A percentile compares a stretch with the other conserved stretches of the same genome.
Evolutionary conservation across 1,140 invertebrate genomes (phyloP).

Genomic region (Drosophila tsacasi): DNA sequence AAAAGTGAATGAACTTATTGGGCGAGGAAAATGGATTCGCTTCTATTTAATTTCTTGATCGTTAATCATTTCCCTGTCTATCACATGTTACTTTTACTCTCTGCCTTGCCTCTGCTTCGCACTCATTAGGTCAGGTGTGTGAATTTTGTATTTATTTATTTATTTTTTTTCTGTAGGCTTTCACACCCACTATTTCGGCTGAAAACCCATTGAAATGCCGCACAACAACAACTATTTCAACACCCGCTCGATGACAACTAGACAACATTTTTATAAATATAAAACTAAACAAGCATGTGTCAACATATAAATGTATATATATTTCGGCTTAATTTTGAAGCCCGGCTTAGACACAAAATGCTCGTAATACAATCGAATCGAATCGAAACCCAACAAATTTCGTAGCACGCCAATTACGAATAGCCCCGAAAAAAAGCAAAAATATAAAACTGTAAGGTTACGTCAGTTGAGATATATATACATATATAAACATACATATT

Average conservation of each 20-base stretch:
- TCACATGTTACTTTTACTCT: constrained; percentile 34
- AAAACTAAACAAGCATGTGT: constrained; percentile 38
- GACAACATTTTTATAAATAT: not conserved
- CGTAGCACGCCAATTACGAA: constrained; percentile 74
- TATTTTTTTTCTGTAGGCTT: not conserved
- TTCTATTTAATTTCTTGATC: constrained; percentile 9
- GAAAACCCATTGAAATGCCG: constrained; percentile 24
- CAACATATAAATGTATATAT: constrained; percentile 26
- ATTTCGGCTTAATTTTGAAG: constrained; percentile 13
- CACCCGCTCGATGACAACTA: constrained; percentile 62
- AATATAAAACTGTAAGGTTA: constrained; percentile 27
- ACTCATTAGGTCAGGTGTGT: constrained; percentile 29
- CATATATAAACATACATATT: constrained; percentile 24
- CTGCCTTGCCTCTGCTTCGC: constrained; percentile 2
- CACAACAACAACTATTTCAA: constrained; percentile 54
- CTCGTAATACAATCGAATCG: constrained; percentile 32
- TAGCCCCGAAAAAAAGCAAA: constrained; percentile 31
- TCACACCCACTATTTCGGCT: constrained; percentile 7
- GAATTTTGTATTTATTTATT: not conserved
- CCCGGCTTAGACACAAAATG: constrained; percentile 30
- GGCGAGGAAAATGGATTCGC: constrained; percentile 18
- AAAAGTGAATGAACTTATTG: constrained; percentile 24
- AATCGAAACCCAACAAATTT: constrained; percentile 48
- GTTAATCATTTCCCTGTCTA: constrained; percentile 32
- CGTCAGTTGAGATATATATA: constrained; percentile 39